Percentiles rank a stretch among this genome's conserved stretches.
Conservation (phyloP, 2,888 invertebrate species). For the Crossocerus cetratus region DNA sequence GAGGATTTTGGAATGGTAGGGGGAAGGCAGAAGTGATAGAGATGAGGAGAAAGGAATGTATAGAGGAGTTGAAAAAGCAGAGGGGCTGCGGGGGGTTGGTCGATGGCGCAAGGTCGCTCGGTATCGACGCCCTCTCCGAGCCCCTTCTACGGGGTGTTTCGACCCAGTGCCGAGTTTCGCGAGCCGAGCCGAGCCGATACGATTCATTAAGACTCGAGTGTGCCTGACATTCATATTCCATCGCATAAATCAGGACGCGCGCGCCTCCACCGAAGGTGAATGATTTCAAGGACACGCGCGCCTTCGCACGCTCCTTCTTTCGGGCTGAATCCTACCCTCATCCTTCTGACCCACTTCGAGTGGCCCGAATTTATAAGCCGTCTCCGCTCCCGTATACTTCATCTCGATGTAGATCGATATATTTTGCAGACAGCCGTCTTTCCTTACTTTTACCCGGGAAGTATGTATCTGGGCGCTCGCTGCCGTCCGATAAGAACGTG, state of each 20-base stretch:
- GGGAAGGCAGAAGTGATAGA: too few relatives aligned
- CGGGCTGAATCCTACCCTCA: conserved; percentile 17
- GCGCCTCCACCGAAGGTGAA: conserved; percentile 8
- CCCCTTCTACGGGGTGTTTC: conserved; percentile 36
- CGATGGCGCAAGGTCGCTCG: conserved; percentile 72
- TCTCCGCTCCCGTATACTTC: too few relatives aligned
- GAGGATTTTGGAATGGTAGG: too few relatives aligned
- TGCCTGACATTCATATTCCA: conserved; percentile 21
- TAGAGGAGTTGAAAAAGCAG: conserved; percentile 43
- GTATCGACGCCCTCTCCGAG: conserved; percentile 65
- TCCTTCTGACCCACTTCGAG: conserved; percentile 38
- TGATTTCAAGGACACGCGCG: conserved; percentile 32
- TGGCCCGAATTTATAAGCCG: conserved; percentile 31
- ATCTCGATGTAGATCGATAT: too few relatives aligned
- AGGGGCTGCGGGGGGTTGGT: conserved; percentile 61
- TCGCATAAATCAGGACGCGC: conserved; percentile 29
- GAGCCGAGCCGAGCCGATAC: conserved; percentile 19
- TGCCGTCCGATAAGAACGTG: too few relatives aligned
- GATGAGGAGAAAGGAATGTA: conserved; percentile 39
- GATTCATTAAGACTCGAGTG: conserved; percentile 34
- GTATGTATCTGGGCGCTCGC: too few relatives aligned
- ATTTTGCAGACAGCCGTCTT: too few relatives aligned
- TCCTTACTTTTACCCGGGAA: too few relatives aligned
- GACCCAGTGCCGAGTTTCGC: conserved; percentile 31
- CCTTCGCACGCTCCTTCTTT: conserved; percentile 18